Conservation (phyloP, 2,113 vertebrate genomes). For the Phyllostomus hastatus region DNA sequence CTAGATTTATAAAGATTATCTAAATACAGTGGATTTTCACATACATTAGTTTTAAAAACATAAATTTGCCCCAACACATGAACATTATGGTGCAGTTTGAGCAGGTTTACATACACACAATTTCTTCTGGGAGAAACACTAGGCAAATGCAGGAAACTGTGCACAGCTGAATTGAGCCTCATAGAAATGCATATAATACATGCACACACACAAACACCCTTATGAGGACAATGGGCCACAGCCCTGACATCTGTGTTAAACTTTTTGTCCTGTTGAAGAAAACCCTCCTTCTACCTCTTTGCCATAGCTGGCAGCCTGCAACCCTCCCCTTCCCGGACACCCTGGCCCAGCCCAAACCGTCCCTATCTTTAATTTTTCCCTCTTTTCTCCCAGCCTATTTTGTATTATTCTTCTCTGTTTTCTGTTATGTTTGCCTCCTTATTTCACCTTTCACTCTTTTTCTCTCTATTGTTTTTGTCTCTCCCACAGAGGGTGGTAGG, state of each 20-base stretch:
- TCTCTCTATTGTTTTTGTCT: not conserved
- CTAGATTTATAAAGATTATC: not conserved
- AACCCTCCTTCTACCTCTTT: not conserved
- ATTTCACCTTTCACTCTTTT: not conserved
- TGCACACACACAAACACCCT: too few species aligned
- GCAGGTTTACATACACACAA: not conserved
- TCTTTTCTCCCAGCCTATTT: not conserved
- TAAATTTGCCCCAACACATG: not conserved
- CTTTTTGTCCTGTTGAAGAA: not conserved
- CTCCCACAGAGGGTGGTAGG: not conserved
- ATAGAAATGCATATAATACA: not conserved
- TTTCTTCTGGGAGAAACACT: not conserved
- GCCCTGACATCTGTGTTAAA: too few species aligned
- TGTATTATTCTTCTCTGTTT: not conserved
- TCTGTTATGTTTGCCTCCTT: not conserved
- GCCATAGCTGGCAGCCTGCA: accelerated
- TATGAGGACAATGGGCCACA: not conserved
- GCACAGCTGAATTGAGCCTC: not conserved
- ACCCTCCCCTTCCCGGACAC: not conserved
- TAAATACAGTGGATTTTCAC: not conserved
- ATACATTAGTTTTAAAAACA: not conserved
- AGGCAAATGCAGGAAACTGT: not conserved
- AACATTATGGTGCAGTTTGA: not conserved
- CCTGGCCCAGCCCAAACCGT: not conserved
- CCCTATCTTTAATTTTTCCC: not conserved